phyloP scores from a whole-genome alignment of 2,888 invertebrate genomes.

The Plebejus anna region DNA sequence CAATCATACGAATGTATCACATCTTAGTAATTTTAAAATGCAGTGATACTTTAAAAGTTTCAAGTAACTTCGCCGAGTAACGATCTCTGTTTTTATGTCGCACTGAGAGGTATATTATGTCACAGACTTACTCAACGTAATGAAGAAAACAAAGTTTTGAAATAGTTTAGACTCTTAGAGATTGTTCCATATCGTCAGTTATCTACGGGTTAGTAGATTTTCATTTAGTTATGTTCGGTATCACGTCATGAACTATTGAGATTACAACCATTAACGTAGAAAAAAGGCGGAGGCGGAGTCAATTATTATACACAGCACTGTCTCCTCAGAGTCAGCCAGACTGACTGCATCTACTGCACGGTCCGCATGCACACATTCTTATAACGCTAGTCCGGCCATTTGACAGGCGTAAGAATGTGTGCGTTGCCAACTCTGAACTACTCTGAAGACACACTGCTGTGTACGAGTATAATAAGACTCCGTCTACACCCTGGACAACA shows the following conservation, averaged over 20 bases:
- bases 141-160: constrained; percentile 13
- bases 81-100: background rate
- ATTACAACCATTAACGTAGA: no score
- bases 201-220: background rate
- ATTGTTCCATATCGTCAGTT: background rate
- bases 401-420: no score
- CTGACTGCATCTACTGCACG: no score
- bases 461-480: no score
- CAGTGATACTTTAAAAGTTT: constrained; percentile 9
- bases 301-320: no score
- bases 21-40: background rate
- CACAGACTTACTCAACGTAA: constrained; percentile 13
- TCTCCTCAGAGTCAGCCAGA: no score
- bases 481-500: background rate
- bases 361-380: no score
- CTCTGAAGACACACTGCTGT: no score
- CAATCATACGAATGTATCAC: background rate
- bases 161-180: background rate
- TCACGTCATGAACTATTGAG: background rate
- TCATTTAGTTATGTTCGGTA: background rate
- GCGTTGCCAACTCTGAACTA: no score
- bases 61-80: background rate
- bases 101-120: constrained; percentile 16
- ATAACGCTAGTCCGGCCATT: no score
- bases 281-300: no score